phyloP scores from a whole-genome alignment of 2,113 vertebrate genomes.

The Aldabrachelys gigantea region DNA sequence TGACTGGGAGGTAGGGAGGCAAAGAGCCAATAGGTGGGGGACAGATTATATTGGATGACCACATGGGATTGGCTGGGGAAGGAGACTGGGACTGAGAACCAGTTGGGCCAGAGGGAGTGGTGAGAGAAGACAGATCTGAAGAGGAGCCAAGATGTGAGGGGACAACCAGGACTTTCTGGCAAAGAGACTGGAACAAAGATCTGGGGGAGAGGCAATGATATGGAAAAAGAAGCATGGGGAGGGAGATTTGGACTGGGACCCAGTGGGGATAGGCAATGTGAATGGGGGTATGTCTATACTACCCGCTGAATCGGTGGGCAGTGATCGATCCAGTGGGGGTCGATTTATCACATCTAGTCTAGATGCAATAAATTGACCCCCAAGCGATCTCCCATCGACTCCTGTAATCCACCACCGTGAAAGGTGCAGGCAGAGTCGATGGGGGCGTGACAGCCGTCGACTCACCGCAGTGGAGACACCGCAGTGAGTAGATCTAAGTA shows the following conservation, averaged over 20 bases:
- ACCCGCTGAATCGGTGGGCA: too few relatives aligned
- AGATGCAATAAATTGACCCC: too few relatives aligned
- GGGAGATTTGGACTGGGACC: background rate
- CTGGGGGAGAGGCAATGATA: background rate
- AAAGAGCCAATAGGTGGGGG: too few relatives aligned
- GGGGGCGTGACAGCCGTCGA: too few relatives aligned
- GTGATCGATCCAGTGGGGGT: too few relatives aligned
- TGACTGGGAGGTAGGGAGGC: background rate
- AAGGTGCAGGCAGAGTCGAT: too few relatives aligned
- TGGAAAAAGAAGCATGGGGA: background rate
- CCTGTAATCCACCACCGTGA: too few relatives aligned
- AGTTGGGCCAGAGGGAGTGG: background rate
- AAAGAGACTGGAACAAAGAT: background rate
- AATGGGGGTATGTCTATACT: background rate
- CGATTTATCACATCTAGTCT: too few relatives aligned
- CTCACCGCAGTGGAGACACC: too few relatives aligned
- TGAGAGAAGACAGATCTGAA: background rate
- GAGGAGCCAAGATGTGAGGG: background rate
- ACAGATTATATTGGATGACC: background rate
- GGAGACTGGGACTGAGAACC: background rate
- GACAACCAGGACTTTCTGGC: background rate
- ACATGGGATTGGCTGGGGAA: background rate
- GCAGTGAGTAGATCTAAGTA: too few relatives aligned
- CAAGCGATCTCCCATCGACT: too few relatives aligned
- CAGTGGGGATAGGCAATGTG: background rate